Evolutionary conservation across 2,888 invertebrate genomes (phyloP), one percentile per base, ranked within the genome.

Genomic region (Coenonympha arcania): DNA sequence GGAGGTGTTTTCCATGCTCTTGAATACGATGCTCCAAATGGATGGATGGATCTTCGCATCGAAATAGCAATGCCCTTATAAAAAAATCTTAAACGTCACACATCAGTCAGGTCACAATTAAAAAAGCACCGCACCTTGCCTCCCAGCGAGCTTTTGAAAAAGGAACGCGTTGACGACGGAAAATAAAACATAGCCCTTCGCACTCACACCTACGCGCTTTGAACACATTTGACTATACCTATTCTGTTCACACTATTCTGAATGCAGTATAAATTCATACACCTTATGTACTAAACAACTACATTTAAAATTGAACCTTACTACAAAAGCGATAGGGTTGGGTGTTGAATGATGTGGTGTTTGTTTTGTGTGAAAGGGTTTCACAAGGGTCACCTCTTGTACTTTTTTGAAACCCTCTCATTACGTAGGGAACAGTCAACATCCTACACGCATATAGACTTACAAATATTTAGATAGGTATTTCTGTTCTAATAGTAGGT

Each of bases 41-140:
- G n/a, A n/a, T n/a, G n/a, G n/a, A n/a, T n/a, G n/a, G n/a, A n/a
- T n/a, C n/a, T n/a, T n/a, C n/a, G n/a, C n/a, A n/a, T n/a, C n/a
- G n/a, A n/a, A n/a, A n/a, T n/a, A n/a, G 47, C 47, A 41, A 45
- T 42, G 19, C 11, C 30, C 22, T 11, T 15, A 8, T 45, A 52
- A 47, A 51, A 41, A 39, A 46, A 13, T 11, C 41, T 65, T 63
- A 60, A 66, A 63, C 69, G 71, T 75, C 79, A 76, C 71, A 73
- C 72, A 76, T 78, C 79, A 78, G 63, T 79, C 79, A 74, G 71
- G 68, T 74, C 76, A 79, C 79, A 77, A 76, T 79, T 79, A 81
- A 79, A 76, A 39, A 76, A 75, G 75, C 75, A 73, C 71, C 71
- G 76, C 84, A 84, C 83, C 84, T 84, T 83, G 83, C 83, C 79